Evolutionary conservation across 2,888 invertebrate genomes (phyloP).

Genomic region (Drosophila anomalipes): DNA sequence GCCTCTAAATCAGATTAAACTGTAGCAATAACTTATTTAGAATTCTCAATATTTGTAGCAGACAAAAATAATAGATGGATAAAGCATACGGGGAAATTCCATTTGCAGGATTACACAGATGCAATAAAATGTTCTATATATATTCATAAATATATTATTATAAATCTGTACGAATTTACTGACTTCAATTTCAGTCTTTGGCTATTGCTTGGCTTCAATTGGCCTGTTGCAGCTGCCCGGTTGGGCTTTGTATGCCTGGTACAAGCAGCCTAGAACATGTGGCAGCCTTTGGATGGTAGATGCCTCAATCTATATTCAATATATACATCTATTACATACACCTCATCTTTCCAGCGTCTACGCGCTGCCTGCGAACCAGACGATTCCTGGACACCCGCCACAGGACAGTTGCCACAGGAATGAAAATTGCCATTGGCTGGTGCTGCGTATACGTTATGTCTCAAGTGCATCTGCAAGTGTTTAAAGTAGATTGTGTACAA

Average conservation of each 20-base stretch:
- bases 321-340: neutral
- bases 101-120: neutral
- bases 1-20: neutral
- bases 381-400: conserved; percentile 82
- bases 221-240: conserved; percentile 86
- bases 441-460: conserved; percentile 53
- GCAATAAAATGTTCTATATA: neutral
- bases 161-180: neutral
- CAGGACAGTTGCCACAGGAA: conserved; percentile 65
- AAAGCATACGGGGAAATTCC: neutral
- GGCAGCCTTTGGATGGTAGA: conserved; percentile 61
- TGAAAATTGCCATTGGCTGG: conserved; percentile 21
- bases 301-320: neutral
- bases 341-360: conserved; percentile 66
- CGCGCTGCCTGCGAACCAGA: conserved; percentile 73
- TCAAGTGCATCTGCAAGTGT: conserved; percentile 32
- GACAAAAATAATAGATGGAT: neutral
- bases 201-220: conserved; percentile 86
- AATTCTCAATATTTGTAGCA: neutral
- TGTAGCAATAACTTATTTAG: neutral
- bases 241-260: conserved; percentile 82
- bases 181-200: conserved; percentile 76
- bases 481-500: neutral
- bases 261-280: conserved; percentile 60
- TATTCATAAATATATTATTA: neutral